Percentiles rank a stretch among this genome's conserved stretches.
Evolutionary conservation across 92 coral and sea anemone species (phyloP).

Genomic region (Muricea muricata): DNA sequence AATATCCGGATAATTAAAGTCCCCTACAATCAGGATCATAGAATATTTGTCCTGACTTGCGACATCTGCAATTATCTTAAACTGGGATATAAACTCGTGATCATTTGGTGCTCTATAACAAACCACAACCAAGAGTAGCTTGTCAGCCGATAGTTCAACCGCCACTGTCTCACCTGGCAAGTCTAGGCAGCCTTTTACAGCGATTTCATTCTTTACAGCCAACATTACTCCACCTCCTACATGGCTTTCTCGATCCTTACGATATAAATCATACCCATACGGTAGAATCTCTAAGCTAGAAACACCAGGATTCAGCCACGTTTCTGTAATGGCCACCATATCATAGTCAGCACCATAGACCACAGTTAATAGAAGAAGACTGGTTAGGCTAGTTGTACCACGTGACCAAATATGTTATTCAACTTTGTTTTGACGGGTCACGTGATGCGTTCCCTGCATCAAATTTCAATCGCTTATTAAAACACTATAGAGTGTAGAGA

Average conservation of each 20-base stretch:
- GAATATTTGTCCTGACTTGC: conserved; percentile 42
- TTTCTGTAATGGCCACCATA: conserved; percentile 12
- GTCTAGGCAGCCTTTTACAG: conserved; percentile 34
- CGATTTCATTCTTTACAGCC: conserved; percentile 27
- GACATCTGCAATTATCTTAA: conserved; percentile 22
- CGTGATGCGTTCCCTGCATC: too few species aligned
- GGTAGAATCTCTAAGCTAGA: conserved; percentile 16
- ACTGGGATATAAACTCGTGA: conserved; percentile 38
- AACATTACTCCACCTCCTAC: conserved; percentile 38
- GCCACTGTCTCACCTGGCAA: conserved; percentile 36
- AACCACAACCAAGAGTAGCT: conserved; percentile 40
- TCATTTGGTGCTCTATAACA: conserved; percentile 41
- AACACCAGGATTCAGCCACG: conserved; percentile 31
- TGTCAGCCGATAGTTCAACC: conserved; percentile 38
- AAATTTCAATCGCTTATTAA: too few species aligned
- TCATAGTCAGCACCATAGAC: neutral
- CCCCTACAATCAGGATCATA: conserved; percentile 26
- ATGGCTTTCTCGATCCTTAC: conserved; percentile 35
- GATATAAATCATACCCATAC: conserved; percentile 39
- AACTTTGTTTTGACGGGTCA: too few species aligned
- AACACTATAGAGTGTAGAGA: too few species aligned
- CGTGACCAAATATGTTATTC: too few species aligned
- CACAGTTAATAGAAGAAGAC: too few species aligned
- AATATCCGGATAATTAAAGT: conserved; percentile 37
- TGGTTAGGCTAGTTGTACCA: too few species aligned